Conservation (phyloP, 2,888 invertebrate species). For the Horisme vitalbata region DNA sequence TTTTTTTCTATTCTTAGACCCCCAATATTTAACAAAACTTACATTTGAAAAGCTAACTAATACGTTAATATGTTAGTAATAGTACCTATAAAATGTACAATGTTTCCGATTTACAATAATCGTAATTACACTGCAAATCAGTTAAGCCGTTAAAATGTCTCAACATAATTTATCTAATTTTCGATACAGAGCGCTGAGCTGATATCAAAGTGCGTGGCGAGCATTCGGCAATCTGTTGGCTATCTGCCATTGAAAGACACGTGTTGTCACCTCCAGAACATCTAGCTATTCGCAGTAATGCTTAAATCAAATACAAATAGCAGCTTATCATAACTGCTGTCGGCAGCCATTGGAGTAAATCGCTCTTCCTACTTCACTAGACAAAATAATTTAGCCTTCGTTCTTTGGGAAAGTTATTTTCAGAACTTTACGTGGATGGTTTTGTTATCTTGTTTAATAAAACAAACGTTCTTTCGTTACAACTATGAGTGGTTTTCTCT, state of each 20-base stretch:
- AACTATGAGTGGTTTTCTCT: no score
- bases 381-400: slow-evolving; percentile 20
- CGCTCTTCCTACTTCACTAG: slow-evolving; percentile 22
- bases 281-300: slow-evolving; percentile 40
- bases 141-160: slow-evolving; percentile 5
- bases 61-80: no score
- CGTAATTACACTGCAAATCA: slow-evolving; percentile 8
- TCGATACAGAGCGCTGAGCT: slow-evolving; percentile 15
- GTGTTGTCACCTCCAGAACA: slow-evolving; percentile 43
- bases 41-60: no score
- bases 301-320: slow-evolving; percentile 44
- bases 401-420: slow-evolving; percentile 14
- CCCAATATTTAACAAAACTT: no score
- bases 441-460: slow-evolving; percentile 9
- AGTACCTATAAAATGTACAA: slow-evolving; percentile 13
- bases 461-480: neutral
- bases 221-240: slow-evolving; percentile 39
- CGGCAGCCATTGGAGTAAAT: slow-evolving; percentile 23
- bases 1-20: no score
- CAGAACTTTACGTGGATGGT: slow-evolving; percentile 15
- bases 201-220: slow-evolving; percentile 38
- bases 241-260: slow-evolving; percentile 40
- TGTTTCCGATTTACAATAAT: slow-evolving; percentile 7
- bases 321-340: slow-evolving; percentile 35
- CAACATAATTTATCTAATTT: slow-evolving; percentile 16